Percentiles rank a stretch among this genome's conserved stretches.
phyloP scores from a whole-genome alignment of 2,797 vertebrate genomes.

The Schizopygopsis malacanthus region DNA sequence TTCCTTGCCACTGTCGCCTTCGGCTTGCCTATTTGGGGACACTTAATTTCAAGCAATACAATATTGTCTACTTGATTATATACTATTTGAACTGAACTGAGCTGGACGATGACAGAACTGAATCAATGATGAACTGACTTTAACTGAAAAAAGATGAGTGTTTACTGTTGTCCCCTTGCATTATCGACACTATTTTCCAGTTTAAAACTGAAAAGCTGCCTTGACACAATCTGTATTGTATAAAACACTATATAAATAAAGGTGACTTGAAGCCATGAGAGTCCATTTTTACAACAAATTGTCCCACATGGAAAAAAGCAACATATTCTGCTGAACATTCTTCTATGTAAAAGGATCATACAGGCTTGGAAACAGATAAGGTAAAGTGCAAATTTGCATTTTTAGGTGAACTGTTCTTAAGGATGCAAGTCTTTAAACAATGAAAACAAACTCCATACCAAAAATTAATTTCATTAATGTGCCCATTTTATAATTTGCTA shows the following conservation, averaged over 20 bases:
- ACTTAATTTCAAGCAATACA: too few relatives aligned
- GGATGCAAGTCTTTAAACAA: not conserved
- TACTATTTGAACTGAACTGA: too few relatives aligned
- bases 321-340: not conserved
- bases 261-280: not conserved
- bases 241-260: not conserved
- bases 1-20: too few relatives aligned
- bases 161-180: not conserved
- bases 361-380: not conserved
- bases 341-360: not conserved
- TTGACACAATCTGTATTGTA: not conserved
- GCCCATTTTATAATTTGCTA: not conserved
- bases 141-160: not conserved
- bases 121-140: too few relatives aligned
- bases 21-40: too few relatives aligned
- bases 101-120: too few relatives aligned
- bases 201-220: not conserved
- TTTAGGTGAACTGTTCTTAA: conserved; percentile 1
- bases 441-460: not conserved
- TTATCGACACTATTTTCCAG: not conserved
- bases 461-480: not conserved
- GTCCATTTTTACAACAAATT: not conserved
- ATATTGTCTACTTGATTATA: too few relatives aligned
- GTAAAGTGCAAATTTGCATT: not conserved
- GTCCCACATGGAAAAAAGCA: not conserved